Evolutionary conservation across 2,113 vertebrate species (phyloP), one percentile per base, ranked within the genome.

Genomic region (Melanocharis versteri): DNA sequence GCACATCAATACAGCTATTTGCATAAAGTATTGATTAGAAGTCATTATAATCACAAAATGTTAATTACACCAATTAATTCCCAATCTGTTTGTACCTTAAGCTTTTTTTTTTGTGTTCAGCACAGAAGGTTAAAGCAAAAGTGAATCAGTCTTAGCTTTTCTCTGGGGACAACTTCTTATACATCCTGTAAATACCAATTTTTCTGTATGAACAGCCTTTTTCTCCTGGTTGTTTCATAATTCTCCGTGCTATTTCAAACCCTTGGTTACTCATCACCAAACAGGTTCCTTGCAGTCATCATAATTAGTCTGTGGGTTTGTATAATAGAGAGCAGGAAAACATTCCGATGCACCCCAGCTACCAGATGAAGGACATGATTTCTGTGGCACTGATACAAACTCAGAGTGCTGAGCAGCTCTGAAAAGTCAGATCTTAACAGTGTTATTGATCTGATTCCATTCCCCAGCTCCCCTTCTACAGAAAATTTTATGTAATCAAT

Each of bases 21-120:
- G 98, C 98, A 99, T 99, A 97, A 97, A 93, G 97, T 99, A 99
- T 99, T 98, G 99, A 99, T 99, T 98, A 96, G 91, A 95, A 98
- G 98, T 98, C 98, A 98, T 99, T 99, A 99, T 98, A 99, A 99
- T 98, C 97, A 98, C 98, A 98, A 99, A 99, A 99, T 98, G 98
- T 99, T 99, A 99, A 99, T 99, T 99, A 99, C 97, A 98, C 98
- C 98, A 99, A 99, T 99, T 99, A 99, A 99, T 99, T 99, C 98
- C 98, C 98, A 98, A 98, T 99, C 98, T 99, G 98, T 99, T 98
- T 98, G 96, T 98, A 98, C 98, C 97, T 83, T 97, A 98, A 98
- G 98, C 96, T 98, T 98, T 97, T 98, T 98, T 97, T 97, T 98
- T 97, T 97, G 97, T 97, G 95, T 98, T 97, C 94, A 98, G 98